Evolutionary conservation across 2,888 invertebrate genomes (phyloP).

Genomic region (Macrophya alboannulata): DNA sequence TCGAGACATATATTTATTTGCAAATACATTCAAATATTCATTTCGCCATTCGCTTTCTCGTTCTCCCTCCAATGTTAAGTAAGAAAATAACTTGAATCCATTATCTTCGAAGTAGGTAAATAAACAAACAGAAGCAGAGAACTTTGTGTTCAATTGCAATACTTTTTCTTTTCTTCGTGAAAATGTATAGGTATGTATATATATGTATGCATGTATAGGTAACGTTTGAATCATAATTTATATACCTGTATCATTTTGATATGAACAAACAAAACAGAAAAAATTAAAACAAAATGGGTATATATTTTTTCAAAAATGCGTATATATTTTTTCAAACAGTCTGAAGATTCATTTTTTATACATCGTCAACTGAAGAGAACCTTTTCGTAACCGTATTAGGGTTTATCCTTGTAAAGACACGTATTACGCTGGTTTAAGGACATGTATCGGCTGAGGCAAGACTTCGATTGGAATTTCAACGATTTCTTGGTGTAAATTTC

Average conservation of each 20-base stretch:
- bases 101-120: no score
- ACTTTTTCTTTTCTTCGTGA: neutral
- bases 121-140: neutral
- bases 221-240: neutral
- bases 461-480: constrained; percentile 2
- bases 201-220: neutral
- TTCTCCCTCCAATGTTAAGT: neutral
- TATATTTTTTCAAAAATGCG: neutral
- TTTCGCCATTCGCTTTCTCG: neutral
- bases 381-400: neutral
- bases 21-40: constrained; percentile 5
- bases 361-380: neutral
- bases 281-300: neutral
- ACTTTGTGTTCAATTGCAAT: neutral
- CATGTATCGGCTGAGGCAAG: constrained; percentile 31
- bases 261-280: neutral
- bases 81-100: neutral
- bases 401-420: neutral
- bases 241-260: neutral
- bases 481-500: constrained; percentile 35
- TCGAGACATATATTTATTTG: constrained; percentile 12
- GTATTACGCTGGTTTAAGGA: neutral
- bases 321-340: neutral
- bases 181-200: neutral
- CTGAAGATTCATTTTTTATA: neutral